Percentiles rank a stretch among this genome's conserved stretches.
Conservation (phyloP, 1,140 invertebrate genomes). For the Drosophila malerkotliana region DNA sequence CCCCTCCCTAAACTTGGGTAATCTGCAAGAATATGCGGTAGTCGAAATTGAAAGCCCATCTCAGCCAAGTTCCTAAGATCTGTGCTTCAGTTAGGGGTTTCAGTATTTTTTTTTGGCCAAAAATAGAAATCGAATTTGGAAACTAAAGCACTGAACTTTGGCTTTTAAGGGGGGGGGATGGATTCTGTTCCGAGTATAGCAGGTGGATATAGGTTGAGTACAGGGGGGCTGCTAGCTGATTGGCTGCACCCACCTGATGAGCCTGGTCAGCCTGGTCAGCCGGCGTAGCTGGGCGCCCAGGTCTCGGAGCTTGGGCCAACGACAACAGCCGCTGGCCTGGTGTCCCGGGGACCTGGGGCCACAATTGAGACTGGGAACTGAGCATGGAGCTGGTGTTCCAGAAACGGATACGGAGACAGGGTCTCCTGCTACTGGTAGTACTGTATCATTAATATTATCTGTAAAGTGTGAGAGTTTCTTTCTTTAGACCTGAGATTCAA, state of each 20-base stretch:
- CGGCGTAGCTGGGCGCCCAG: slow-evolving; percentile 58
- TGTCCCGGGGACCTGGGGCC: slow-evolving; percentile 11
- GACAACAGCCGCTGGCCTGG: slow-evolving; percentile 20
- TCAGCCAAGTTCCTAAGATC: slow-evolving; percentile 6
- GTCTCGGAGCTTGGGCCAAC: slow-evolving; percentile 53
- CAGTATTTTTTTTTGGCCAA: background rate
- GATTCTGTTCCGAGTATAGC: too few species aligned
- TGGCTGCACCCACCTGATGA: slow-evolving; percentile 72
- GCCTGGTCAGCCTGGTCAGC: slow-evolving; percentile 58
- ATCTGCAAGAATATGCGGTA: slow-evolving; percentile 81
- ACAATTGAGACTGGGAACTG: slow-evolving; percentile 13
- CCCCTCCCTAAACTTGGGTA: slow-evolving; percentile 83
- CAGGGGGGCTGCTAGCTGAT: slow-evolving; percentile 21
- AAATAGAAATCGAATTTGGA: background rate
- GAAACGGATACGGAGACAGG: background rate
- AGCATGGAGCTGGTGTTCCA: too few species aligned
- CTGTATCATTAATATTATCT: too few species aligned
- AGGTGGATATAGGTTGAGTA: background rate
- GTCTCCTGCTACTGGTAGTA: too few species aligned
- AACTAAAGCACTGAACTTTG: background rate
- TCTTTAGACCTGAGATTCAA: too few species aligned
- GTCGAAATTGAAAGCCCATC: slow-evolving; percentile 54
- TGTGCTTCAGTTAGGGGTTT: background rate
- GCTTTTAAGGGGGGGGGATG: too few species aligned
- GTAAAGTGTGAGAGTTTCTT: too few species aligned